Conservation (phyloP, 1,140 invertebrate species). For the Psix sp. region DNA sequence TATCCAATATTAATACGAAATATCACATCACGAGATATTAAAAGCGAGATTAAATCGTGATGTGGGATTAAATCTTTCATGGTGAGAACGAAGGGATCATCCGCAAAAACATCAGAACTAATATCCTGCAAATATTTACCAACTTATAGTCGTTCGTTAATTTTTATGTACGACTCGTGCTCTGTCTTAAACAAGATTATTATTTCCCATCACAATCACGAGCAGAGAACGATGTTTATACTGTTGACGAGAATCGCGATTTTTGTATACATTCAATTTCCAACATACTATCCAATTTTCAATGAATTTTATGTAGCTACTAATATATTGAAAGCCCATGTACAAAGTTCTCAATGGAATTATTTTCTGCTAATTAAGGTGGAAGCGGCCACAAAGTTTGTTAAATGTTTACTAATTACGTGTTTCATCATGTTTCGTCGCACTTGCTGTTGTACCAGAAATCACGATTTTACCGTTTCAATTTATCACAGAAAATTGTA, state of each 20-base stretch:
- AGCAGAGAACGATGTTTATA: too few species aligned
- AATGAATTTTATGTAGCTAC: too few species aligned
- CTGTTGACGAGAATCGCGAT: too few species aligned
- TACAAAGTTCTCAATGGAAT: slow-evolving; percentile 15
- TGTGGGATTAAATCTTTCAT: slow-evolving; percentile 29
- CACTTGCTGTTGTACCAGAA: too few species aligned
- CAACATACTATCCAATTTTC: too few species aligned
- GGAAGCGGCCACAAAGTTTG: slow-evolving; percentile 3
- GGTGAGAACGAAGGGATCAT: slow-evolving; percentile 15
- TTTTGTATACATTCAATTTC: too few species aligned
- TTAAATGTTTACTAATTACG: slow-evolving; percentile 19
- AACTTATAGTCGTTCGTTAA: slow-evolving; percentile 28
- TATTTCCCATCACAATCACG: slow-evolving; percentile 16
- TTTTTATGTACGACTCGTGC: slow-evolving; percentile 7
- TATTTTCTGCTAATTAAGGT: slow-evolving; percentile 18
- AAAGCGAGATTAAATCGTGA: slow-evolving; percentile 22
- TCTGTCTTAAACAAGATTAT: slow-evolving; percentile 23
- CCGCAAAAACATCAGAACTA: slow-evolving; percentile 41
- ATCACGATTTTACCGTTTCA: too few species aligned
- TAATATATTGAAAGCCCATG: slow-evolving; percentile 10
- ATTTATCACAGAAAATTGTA: too few species aligned
- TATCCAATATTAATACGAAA: slow-evolving; percentile 10
- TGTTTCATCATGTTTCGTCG: too few species aligned
- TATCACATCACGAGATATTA: slow-evolving; percentile 10
- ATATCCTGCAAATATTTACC: slow-evolving; percentile 29